These are phyloP conservation scores for Drosophila ironensis DNA, from an alignment of 1,140 invertebrate species.

Conservation along the genomic window DNA sequence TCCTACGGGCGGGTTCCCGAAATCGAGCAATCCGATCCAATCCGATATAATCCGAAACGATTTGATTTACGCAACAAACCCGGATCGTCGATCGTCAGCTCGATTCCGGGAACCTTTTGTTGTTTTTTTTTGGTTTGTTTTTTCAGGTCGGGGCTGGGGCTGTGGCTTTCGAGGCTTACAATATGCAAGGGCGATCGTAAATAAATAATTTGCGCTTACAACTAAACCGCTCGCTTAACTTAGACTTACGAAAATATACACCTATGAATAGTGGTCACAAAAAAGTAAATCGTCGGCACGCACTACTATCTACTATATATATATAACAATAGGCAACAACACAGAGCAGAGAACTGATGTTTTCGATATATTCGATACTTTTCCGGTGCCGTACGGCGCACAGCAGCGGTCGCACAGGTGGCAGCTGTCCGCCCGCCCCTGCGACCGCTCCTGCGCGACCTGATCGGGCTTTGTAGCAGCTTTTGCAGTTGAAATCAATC, in stretches of 20 bases:
- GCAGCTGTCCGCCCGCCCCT: no score
- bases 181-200: slow-evolving; percentile 20
- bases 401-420: no score
- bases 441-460: no score
- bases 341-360: slow-evolving; percentile 64
- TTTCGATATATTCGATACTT: no score
- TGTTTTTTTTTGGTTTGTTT: background rate
- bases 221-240: slow-evolving; percentile 30
- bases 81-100: background rate
- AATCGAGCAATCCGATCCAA: no score
- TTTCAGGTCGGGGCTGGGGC: background rate
- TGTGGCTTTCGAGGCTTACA: slow-evolving; percentile 9
- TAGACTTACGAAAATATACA: slow-evolving; percentile 34
- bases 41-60: no score
- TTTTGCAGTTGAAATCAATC: slow-evolving; percentile 32
- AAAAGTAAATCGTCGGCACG: slow-evolving; percentile 14
- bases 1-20: background rate
- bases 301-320: slow-evolving; percentile 38
- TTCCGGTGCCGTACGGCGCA: no score
- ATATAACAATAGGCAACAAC: slow-evolving; percentile 78
- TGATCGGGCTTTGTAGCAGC: slow-evolving; percentile 11
- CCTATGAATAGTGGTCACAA: slow-evolving; percentile 24
- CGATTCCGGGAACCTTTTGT: background rate
- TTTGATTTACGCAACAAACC: no score
- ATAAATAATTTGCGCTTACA: slow-evolving; percentile 43